Base-by-base conservation (phyloP, 2,113 vertebrate genomes). In the Glareola pratincola region DNA sequence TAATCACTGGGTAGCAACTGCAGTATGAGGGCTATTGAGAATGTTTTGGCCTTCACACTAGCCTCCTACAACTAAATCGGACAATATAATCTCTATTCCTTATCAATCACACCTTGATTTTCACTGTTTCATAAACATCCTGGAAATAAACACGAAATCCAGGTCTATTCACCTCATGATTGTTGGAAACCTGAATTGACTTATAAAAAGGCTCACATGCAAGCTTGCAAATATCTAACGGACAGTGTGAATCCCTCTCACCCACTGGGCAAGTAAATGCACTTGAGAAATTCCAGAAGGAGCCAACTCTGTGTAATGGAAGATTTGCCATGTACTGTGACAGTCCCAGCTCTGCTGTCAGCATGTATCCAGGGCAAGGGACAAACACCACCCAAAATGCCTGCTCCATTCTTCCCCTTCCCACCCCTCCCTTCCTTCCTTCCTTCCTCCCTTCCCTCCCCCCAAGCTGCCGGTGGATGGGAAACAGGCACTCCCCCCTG, bases 231-330 rank as follows among this genome's bases (percentile, higher is more conserved):
- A 85, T 50, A 57, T 1, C 2, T 34, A 69, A 34, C 34, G 16
- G 39, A 30, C 56, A 53, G 50, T 6, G 57, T 84, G 83, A 95
- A 77, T 50, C 54, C 88, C 89, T 95, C 86, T 97, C 54, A 95
- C 89, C 83, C 79, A 78, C 67, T 92, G 79, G 92, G 91, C 85
- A 92, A 77, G 26, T 34, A 84, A 96, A 95, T 9, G 27, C 41
- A 84, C n/a, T 91, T 67, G n/a, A 91, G 83, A 92, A 93, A 92
- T 66, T 94, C 78, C 91, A 92, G 72, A 56, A 88, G 51, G 63
- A 91, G 91, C 63, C 83, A 94, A 18, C 22, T 66, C 85, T 54
- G 47, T 72, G 88, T 79, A 91, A 8, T 62, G 50, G 56, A 91
- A 66, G 37, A 30, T 88, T 63, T 88, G 59, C 68, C 47, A 71